phyloP scores from a whole-genome alignment of 2,888 invertebrate species.

The Torymus texanus region DNA sequence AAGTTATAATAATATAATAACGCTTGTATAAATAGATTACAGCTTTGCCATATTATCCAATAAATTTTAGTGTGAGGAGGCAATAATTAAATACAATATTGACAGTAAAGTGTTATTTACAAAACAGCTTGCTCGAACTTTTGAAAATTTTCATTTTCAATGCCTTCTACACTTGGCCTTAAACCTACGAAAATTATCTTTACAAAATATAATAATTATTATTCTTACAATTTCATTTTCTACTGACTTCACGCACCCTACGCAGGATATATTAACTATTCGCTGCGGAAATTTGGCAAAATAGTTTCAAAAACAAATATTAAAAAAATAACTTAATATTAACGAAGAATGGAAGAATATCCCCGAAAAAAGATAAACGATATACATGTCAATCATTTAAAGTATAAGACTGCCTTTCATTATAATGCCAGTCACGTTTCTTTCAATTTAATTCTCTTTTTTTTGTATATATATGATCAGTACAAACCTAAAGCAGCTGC shows the following conservation, averaged over 20 bases:
- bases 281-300: constrained; percentile 38
- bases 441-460: constrained; percentile 23
- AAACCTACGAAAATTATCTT: constrained; percentile 41
- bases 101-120: constrained; percentile 66
- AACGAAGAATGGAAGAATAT: constrained; percentile 47
- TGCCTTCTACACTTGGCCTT: constrained; percentile 33
- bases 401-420: constrained; percentile 41
- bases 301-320: constrained; percentile 51
- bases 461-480: constrained; percentile 12
- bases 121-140: constrained; percentile 53
- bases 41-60: constrained; percentile 60
- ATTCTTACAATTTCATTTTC: constrained; percentile 4
- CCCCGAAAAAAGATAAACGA: constrained; percentile 11
- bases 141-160: constrained; percentile 46
- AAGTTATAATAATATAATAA: constrained; percentile 62
- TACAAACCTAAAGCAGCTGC: constrained; percentile 37
- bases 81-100: constrained; percentile 67
- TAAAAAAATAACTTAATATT: constrained; percentile 56
- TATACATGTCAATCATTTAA: constrained; percentile 34
- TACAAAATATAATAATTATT: constrained; percentile 49
- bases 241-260: constrained; percentile 34
- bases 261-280: constrained; percentile 23
- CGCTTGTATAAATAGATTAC: constrained; percentile 65
- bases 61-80: constrained; percentile 57
- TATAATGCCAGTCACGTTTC: constrained; percentile 24